Conservation (phyloP, 2,888 invertebrate genomes). For the Oegoconia quadripuncta region DNA sequence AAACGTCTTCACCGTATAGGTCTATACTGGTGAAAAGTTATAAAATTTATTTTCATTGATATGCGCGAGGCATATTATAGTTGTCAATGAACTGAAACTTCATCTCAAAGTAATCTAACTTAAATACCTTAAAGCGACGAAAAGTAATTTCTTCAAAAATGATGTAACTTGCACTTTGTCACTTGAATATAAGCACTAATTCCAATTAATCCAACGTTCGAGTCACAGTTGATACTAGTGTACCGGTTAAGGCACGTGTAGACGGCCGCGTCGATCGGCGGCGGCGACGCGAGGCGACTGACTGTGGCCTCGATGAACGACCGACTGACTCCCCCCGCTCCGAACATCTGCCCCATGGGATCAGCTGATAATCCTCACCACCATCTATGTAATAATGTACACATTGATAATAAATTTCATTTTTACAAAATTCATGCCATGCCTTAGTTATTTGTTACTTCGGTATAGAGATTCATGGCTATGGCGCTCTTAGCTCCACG, state of each 20-base stretch:
- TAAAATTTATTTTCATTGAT: too few species aligned
- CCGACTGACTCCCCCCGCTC: constrained; percentile 28
- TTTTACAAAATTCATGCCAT: background rate
- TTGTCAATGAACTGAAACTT: too few species aligned
- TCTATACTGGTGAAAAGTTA: too few species aligned
- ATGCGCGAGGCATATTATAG: too few species aligned
- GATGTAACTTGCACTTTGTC: constrained; percentile 15
- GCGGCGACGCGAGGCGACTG: constrained; percentile 49
- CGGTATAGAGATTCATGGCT: background rate
- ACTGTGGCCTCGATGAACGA: constrained; percentile 29
- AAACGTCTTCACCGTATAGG: too few species aligned
- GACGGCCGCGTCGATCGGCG: constrained; percentile 37
- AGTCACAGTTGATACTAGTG: constrained; percentile 28
- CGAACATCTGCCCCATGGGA: constrained; percentile 33
- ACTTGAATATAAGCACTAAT: constrained; percentile 19
- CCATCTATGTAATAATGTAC: background rate
- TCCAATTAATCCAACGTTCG: constrained; percentile 23
- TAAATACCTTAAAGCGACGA: constrained; percentile 6
- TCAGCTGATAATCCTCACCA: constrained; percentile 31
- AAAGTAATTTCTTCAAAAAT: background rate
- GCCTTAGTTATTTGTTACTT: background rate
- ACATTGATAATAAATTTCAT: background rate
- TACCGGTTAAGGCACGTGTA: constrained; percentile 12
- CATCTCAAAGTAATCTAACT: background rate
- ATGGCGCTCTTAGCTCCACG: too few species aligned